phyloP scores from a whole-genome alignment of 1,140 invertebrate species.

The Drosophila hydei region DNA sequence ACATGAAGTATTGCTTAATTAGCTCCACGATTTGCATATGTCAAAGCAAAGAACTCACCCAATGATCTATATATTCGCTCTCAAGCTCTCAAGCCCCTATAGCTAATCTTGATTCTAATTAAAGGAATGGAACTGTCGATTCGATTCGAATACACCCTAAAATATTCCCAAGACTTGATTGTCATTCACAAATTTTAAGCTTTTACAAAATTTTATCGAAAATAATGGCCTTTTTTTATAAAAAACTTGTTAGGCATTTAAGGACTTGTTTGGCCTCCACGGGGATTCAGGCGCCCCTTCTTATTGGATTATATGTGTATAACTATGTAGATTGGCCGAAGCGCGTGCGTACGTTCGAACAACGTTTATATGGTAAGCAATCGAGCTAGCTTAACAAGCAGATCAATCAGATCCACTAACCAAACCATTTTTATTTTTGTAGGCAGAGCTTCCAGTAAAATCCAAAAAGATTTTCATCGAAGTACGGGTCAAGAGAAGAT shows the following conservation, averaged over 20 bases:
- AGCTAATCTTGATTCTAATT: constrained; percentile 48
- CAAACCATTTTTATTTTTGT: no score
- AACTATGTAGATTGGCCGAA: constrained; percentile 1
- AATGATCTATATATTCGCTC: constrained; percentile 6
- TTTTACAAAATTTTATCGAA: neutral
- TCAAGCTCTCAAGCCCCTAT: constrained; percentile 47
- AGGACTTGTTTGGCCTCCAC: constrained; percentile 17
- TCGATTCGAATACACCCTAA: constrained; percentile 15
- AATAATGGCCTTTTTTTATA: constrained; percentile 6
- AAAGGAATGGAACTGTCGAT: constrained; percentile 14
- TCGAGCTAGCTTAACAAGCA: neutral
- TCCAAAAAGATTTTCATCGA: neutral
- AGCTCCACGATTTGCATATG: constrained; percentile 68
- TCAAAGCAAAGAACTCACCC: constrained; percentile 56
- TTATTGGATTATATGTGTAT: constrained; percentile 11
- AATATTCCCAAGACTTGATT: no score
- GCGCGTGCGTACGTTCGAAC: neutral
- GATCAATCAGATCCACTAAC: no score
- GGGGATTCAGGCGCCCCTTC: constrained; percentile 2
- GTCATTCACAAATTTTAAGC: neutral
- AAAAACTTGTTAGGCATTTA: constrained; percentile 8
- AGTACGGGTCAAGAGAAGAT: no score
- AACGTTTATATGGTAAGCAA: neutral
- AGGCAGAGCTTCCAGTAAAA: neutral
- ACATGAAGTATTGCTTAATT: constrained; percentile 66